phyloP scores from a whole-genome alignment of 2,113 vertebrate species.

The Bubo bubo region DNA sequence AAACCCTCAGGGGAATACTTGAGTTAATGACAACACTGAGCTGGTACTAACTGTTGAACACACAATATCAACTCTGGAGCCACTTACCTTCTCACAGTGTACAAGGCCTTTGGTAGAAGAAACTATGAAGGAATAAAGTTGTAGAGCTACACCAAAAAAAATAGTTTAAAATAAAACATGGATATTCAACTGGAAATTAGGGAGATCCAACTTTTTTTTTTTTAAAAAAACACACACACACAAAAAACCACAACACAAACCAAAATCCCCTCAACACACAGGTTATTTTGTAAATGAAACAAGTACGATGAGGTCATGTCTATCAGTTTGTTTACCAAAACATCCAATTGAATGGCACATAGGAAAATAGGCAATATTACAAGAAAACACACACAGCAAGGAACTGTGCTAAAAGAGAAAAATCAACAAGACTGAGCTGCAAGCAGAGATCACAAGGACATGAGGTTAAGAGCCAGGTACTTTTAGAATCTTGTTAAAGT shows the following conservation, averaged over 20 bases:
- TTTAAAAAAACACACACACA: not conserved
- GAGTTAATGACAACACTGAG: not conserved
- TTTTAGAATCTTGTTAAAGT: not conserved
- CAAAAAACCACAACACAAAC: not conserved
- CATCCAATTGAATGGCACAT: fast-evolving
- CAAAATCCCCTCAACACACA: not conserved
- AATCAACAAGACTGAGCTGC: not conserved
- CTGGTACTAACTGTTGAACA: not conserved
- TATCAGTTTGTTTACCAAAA: not conserved
- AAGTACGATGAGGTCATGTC: too few species aligned
- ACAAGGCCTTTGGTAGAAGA: not conserved
- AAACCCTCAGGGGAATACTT: not conserved
- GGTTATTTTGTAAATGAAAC: not conserved
- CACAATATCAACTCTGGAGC: not conserved
- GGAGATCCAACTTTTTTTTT: not conserved
- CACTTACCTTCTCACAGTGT: not conserved
- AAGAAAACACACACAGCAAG: not conserved
- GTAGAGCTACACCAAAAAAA: not conserved
- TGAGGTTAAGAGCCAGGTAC: not conserved
- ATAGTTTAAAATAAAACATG: not conserved
- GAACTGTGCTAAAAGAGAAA: not conserved
- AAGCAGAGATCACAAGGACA: not conserved
- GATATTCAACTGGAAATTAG: too few species aligned
- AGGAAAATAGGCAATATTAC: not conserved
- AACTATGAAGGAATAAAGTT: not conserved